These are phyloP conservation scores for Etheostoma cragini DNA, from an alignment of 2,113 vertebrate genomes.

Conservation along the genomic window DNA sequence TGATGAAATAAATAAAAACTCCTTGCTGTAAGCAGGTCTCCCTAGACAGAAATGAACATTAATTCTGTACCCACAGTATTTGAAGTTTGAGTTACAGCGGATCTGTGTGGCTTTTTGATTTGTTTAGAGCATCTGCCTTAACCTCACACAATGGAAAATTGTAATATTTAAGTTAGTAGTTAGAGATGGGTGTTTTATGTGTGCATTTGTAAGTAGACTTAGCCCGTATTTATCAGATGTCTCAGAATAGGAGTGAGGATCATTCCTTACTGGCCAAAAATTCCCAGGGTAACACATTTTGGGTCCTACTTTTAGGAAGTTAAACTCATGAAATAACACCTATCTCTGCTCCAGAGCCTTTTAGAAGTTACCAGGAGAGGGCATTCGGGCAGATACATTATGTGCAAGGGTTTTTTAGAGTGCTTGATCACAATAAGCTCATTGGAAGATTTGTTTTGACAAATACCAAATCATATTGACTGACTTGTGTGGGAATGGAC, in stretches of 20 bases:
- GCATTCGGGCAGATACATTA: background rate
- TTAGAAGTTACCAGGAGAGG: background rate
- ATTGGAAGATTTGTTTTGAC: background rate
- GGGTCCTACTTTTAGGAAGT: background rate
- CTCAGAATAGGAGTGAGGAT: background rate
- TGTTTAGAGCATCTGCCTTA: background rate
- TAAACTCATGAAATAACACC: background rate
- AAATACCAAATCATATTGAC: background rate
- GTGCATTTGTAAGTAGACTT: background rate
- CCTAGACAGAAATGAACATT: slow-evolving; percentile 3
- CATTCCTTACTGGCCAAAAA: background rate
- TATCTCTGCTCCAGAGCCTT: background rate
- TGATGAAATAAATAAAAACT: slow-evolving; percentile 9
- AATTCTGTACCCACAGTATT: slow-evolving; percentile 15
- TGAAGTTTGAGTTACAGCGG: slow-evolving; percentile 1
- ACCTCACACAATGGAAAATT: background rate
- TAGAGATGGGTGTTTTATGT: background rate
- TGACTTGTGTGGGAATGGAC: background rate
- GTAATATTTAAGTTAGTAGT: background rate
- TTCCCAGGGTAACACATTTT: background rate
- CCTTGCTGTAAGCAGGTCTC: background rate
- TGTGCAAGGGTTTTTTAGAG: rapidly evolving
- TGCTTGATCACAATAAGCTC: background rate
- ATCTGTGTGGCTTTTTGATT: slow-evolving; percentile 5
- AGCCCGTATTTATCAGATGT: background rate